Conservation (phyloP, 2,888 invertebrate genomes). For the Parnassius mnemosyne region DNA sequence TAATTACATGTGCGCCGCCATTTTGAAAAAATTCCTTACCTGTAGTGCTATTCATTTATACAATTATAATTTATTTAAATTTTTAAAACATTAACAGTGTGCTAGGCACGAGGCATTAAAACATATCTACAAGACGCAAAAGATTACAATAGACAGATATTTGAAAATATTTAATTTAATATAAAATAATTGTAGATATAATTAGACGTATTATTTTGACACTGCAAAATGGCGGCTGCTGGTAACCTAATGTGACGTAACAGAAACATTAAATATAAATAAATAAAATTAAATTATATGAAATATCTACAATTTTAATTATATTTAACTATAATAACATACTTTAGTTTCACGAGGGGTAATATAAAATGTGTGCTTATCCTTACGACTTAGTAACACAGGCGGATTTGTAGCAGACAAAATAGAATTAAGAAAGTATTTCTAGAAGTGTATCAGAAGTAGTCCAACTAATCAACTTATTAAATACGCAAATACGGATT, state of each 20-base stretch:
- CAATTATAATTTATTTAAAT: too few relatives aligned
- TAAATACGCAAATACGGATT: too few relatives aligned
- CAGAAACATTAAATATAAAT: slow-evolving; percentile 1
- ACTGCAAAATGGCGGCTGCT: slow-evolving; percentile 5
- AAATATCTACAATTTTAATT: slow-evolving; percentile 3
- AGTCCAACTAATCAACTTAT: too few relatives aligned
- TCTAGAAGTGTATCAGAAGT: too few relatives aligned
- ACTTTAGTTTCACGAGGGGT: background rate
- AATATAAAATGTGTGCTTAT: background rate
- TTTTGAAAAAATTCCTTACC: background rate
- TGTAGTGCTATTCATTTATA: too few relatives aligned
- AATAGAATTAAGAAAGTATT: too few relatives aligned
- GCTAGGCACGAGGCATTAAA: too few relatives aligned
- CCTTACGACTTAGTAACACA: background rate
- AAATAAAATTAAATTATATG: background rate
- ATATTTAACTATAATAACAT: background rate
- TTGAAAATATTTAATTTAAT: too few relatives aligned
- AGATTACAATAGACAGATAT: too few relatives aligned
- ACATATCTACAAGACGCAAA: too few relatives aligned
- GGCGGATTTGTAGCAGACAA: background rate
- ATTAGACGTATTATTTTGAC: background rate
- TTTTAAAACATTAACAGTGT: too few relatives aligned
- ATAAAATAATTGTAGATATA: too few relatives aligned
- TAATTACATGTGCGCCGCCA: background rate
- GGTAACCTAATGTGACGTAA: background rate